phyloP scores from a whole-genome alignment of 1,140 invertebrate species.

The Reticulitermes speratus region DNA sequence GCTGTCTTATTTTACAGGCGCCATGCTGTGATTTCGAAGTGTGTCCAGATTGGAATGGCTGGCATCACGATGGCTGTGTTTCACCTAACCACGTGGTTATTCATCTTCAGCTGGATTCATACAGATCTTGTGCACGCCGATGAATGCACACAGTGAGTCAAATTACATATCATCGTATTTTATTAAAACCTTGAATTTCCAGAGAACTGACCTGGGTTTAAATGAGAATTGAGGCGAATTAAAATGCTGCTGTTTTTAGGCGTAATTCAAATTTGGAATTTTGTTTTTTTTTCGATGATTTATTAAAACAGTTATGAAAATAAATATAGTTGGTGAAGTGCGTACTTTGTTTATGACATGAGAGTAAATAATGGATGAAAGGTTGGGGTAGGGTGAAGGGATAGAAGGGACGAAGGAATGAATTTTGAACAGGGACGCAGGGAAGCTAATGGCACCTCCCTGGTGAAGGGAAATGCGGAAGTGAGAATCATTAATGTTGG shows the following conservation, averaged over 20 bases:
- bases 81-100: background rate
- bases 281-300: background rate
- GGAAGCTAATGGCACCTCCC: background rate
- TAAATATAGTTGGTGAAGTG: background rate
- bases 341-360: background rate
- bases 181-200: too few species aligned
- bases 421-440: background rate
- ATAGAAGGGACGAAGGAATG: background rate
- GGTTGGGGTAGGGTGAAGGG: background rate
- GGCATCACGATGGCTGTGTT: background rate
- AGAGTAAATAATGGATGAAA: background rate
- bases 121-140: background rate
- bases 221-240: too few species aligned
- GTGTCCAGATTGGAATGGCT: background rate
- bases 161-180: too few species aligned
- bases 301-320: background rate
- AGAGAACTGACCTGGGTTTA: too few species aligned
- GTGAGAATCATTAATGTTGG: background rate
- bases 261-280: too few species aligned
- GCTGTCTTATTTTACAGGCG: background rate
- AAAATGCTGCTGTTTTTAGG: too few species aligned
- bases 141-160: background rate
- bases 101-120: background rate
- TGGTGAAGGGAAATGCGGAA: background rate
- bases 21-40: background rate